phyloP scores from a whole-genome alignment of 2,888 invertebrate genomes.

The Heliconius ethilla region DNA sequence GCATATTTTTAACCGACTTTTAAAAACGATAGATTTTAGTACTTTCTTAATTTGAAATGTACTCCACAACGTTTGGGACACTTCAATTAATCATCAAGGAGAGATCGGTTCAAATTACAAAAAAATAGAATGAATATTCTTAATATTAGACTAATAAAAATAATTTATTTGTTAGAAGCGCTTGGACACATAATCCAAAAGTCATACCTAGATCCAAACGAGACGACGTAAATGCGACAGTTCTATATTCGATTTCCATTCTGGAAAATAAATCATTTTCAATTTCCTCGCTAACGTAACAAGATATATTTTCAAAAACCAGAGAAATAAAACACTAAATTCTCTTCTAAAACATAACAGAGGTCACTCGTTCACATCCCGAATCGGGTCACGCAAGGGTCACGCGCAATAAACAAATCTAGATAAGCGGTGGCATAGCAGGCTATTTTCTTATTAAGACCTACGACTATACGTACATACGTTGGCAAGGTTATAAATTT shows the following conservation, averaged over 20 bases:
- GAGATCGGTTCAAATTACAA: too few relatives aligned
- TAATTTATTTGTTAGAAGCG: too few relatives aligned
- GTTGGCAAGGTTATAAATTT: conserved; percentile 5
- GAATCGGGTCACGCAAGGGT: conserved; percentile 11
- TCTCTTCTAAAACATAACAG: neutral
- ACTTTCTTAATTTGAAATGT: too few relatives aligned
- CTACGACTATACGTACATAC: neutral
- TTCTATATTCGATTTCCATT: too few relatives aligned
- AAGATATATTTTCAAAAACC: neutral
- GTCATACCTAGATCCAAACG: too few relatives aligned
- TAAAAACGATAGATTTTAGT: neutral
- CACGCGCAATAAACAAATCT: neutral
- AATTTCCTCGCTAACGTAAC: neutral
- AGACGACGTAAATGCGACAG: too few relatives aligned
- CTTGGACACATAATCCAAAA: too few relatives aligned
- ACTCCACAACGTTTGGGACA: too few relatives aligned
- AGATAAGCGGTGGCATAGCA: conserved; percentile 13
- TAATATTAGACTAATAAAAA: too few relatives aligned
- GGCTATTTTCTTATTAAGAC: conserved; percentile 21
- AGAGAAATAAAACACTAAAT: neutral
- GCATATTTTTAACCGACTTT: neutral
- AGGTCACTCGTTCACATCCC: conserved; percentile 6
- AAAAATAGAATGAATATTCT: too few relatives aligned
- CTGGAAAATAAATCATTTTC: too few relatives aligned
- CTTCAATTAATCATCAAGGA: too few relatives aligned